Base-by-base conservation (phyloP, 2,888 invertebrate species). In the Ischnus inquisitorius region DNA sequence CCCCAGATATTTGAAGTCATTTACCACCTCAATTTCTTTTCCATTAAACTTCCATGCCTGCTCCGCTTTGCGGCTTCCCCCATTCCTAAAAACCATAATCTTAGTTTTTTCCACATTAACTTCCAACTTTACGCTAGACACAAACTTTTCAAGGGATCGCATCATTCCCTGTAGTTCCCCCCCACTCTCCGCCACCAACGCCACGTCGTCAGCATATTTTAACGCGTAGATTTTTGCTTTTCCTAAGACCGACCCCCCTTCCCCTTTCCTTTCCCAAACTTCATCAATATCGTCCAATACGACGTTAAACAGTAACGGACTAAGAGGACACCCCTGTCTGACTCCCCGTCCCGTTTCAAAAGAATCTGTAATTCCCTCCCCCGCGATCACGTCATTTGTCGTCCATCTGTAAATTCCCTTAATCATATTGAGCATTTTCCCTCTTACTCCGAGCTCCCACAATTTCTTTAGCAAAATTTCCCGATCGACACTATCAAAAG, bases 271-370 rank as follows among this genome's bases (percentile, higher is more conserved):
- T 16, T 46, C 54, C 74, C 75, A 71, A 1, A 48, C 69, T 1
- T 83, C 75, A 16, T 79, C 75, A 1, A 88, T 16, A 48, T 85
- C 86, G 14, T 82, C 82, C 25, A 84, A 25, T 25, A 64, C 82
- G 2, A 85, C 10, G 8, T 67, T 71, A 54, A 87, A 86, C 10
- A 81, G 54, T 1, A 79, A 10, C 0, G 85, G 82, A 74, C 83
- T 84, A 5, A 87, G 46, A 3, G 81, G 72, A 39, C 87, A 87
- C 0, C 84, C 87, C 28, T 87, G 84, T 46, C 83, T 85, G 0
- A 86, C 74, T 3, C 85, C 84, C 19, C 43, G 57, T 4, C n/a
- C 39, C 2, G 78, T 80, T 16, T 48, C 19, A 28, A 87, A 85
- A 10, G 34, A 22, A 48, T 79, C 60, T 0, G 85, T 75, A 4